Base-by-base conservation (phyloP, 1,140 invertebrate species). In the Druon quercuslanigerum region DNA sequence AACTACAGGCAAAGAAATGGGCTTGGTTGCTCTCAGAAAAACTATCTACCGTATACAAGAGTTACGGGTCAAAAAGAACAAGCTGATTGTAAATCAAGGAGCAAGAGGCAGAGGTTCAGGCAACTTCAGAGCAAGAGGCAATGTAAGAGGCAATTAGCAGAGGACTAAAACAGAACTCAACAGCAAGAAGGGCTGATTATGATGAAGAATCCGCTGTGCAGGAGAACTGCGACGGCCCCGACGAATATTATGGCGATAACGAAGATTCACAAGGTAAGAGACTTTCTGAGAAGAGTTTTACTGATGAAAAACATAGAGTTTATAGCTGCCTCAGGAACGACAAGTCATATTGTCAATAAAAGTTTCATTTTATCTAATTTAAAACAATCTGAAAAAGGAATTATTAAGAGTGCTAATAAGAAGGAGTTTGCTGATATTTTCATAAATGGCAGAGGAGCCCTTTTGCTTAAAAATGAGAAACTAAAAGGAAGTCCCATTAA, bases 171-270 rank as follows among this genome's bases (percentile, higher is more conserved):
- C 56, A 79, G 20, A n/a, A 50, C 17, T 40, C 78, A 50, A 66
- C 73, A 17, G 77, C 54, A 14, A 78, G 79, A 33, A 71, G 78
- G 72, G 79, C 80, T 57, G 76, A 80, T 0, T 80, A 74, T 75
- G 74, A 76, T 17, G 70, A 76, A 3, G 74, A 78, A n/a, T 57
- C 73, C 5, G 12, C 76, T 12, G 9, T 57, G 11, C 50, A 6
- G 1, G 4, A 13, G 46, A n/a, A 71, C 50, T 17, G 17, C 33
- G 51, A 5, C 25, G 54, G 9, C 2, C 20, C 19, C 56, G 13
- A 40, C 25, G 74, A 73, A 52, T 25, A 72, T 33, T 51, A 82
- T 56, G 46, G 73, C 14, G 50, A 60, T 50, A 20, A 60, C 54
- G 52, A 72, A 19, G 51, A 74, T 16, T 72, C 54, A 13, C 46